A percentile compares a stretch with the other conserved stretches of the same genome.
Evolutionary conservation across 2,888 invertebrate genomes (phyloP).

Genomic region (Drosophila koepferae): DNA sequence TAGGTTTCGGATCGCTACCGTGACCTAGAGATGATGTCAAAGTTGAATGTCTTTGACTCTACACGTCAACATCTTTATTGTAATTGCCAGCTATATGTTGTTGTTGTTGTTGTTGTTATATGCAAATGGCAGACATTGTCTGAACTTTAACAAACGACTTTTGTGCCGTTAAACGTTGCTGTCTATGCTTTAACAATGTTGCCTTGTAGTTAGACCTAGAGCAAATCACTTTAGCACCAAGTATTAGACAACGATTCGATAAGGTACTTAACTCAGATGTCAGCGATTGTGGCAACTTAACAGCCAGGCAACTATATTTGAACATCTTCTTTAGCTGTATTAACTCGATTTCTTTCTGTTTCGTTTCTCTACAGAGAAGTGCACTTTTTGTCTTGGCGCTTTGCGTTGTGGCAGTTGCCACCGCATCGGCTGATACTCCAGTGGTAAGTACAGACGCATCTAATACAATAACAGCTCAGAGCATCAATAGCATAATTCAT

Average conservation of each 20-base stretch:
- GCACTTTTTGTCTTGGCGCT: conserved; percentile 82
- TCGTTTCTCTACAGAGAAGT: conserved; percentile 78
- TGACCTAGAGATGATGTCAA: conserved; percentile 78
- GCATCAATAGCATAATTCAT: not conserved
- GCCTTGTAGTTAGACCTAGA: conserved; percentile 52
- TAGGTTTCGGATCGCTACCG: conserved; percentile 37
- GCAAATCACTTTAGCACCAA: conserved; percentile 59
- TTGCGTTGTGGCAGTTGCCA: conserved; percentile 81
- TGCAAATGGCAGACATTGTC: conserved; percentile 49
- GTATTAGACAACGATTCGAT: conserved; percentile 56
- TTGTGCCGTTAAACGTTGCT: conserved; percentile 33
- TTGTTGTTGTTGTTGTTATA: conserved; percentile 27
- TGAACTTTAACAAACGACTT: conserved; percentile 64
- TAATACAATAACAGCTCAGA: too few species aligned
- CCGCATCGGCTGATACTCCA: conserved; percentile 72
- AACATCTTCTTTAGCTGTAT: not conserved
- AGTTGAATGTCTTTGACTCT: conserved; percentile 74
- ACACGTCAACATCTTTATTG: conserved; percentile 59
- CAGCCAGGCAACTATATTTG: conserved; percentile 2
- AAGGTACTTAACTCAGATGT: conserved; percentile 52
- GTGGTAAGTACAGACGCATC: conserved; percentile 66
- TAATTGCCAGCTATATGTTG: conserved; percentile 49
- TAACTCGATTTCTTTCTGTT: conserved; percentile 15
- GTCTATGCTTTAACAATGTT: conserved; percentile 21
- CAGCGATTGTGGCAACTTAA: conserved; percentile 32